phyloP scores from a whole-genome alignment of 1,140 invertebrate genomes.

The Leptinotarsa defecta region DNA sequence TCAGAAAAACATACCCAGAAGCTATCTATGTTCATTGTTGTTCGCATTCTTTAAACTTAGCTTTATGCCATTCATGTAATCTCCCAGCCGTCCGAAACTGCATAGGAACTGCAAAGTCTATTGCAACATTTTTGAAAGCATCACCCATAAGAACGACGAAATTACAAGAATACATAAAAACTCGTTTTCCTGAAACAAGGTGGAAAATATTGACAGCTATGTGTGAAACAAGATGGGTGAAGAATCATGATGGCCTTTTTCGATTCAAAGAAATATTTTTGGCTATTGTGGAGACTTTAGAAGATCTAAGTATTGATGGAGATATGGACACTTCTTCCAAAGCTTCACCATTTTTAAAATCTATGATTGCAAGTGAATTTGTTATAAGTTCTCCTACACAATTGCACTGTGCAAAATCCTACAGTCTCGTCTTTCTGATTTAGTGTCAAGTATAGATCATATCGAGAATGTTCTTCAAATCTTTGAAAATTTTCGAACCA shows the following conservation, averaged over 20 bases:
- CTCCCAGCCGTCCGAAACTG: slow-evolving; percentile 10
- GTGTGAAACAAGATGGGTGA: slow-evolving; percentile 18
- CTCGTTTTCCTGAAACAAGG: background rate
- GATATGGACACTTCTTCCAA: slow-evolving; percentile 14
- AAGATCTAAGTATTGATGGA: background rate
- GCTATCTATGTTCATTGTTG: slow-evolving; percentile 23
- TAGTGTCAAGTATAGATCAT: background rate
- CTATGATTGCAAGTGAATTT: background rate
- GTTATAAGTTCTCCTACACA: background rate
- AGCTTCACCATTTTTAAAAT: slow-evolving; percentile 2
- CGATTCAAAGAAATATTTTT: background rate
- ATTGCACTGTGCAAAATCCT: slow-evolving; percentile 8
- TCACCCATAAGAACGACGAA: background rate
- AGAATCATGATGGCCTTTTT: slow-evolving; percentile 12
- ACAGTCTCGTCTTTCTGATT: slow-evolving; percentile 9
- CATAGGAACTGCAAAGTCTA: background rate
- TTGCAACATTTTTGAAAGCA: slow-evolving; percentile 5
- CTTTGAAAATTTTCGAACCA: slow-evolving; percentile 5
- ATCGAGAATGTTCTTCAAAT: background rate
- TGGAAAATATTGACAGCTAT: slow-evolving; percentile 13
- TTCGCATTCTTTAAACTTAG: slow-evolving; percentile 25
- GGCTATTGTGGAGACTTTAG: slow-evolving; percentile 10
- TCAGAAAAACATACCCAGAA: slow-evolving; percentile 21
- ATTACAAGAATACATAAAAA: background rate
- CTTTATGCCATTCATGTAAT: slow-evolving; percentile 11